Evolutionary conservation across 2,888 invertebrate genomes (phyloP), one percentile per base, ranked within the genome.

Genomic region (Caenorhabditis plicata): DNA sequence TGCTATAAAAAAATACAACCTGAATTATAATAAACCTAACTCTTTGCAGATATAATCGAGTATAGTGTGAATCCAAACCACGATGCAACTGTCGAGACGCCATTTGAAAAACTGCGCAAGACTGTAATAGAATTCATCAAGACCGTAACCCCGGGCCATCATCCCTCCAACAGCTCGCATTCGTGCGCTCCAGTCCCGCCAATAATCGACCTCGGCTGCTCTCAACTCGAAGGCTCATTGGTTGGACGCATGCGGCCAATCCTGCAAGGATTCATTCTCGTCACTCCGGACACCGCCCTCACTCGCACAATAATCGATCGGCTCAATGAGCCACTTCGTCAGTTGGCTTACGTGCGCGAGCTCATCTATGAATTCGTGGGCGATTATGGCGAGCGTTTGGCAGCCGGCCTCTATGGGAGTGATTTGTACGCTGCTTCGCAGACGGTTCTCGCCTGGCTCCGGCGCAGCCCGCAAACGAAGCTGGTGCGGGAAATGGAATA

Each of bases 231-330:
- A 20, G 47, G 47, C 9, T 41, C 55, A 13, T 31, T 57, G 27
- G 26, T 58, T 13, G 43, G 48, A 17, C 49, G 57, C 31, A 32
- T 73, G 20, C 47, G 56, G 15, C 66, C 74, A 1, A 48, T 78
- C 71, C 76, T 78, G 11, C 63, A 64, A 25, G 77, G 78, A 9
- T 73, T 65, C 35, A 76, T 78, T 41, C 64, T 78, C 2, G 73
- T 78, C 5, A 43, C 76, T 11, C 78, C 79, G 0, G 62, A 71
- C 31, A 60, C 64, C 20, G 56, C 70, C 13, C 53, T 66, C 2
- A 66, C 68, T 0, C 44, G 71, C 26, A 31, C 60, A 45, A 40
- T 78, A n/a, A 62, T 78, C n/a, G n/a, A n/a, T 23, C 55, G 66
- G 60, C 45, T 77, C 31, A 68, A 72, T 39, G 38, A 48, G 4